Evolutionary conservation across 2,797 vertebrate genomes (phyloP), one percentile per base, ranked within the genome.

Genomic region (Chelonia mydas): DNA sequence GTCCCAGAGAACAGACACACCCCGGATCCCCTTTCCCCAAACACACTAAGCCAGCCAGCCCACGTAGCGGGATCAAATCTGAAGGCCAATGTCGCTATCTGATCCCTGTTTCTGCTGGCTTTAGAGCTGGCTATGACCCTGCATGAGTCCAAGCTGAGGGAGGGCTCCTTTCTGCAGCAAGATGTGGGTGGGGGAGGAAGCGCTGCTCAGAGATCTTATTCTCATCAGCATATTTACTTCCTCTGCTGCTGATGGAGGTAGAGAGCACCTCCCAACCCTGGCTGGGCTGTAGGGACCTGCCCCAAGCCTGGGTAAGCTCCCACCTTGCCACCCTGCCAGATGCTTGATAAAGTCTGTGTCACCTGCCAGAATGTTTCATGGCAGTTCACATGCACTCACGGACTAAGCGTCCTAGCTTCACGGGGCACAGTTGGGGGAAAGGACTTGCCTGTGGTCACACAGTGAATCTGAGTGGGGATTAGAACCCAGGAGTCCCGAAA

Each of bases 91-190:
- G 19, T 72, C 5, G n/a, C 37, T 41, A 41, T 72, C n/a, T 23
- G n/a, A 72, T 41, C 8, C n/a, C 65, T 72, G 65, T 37, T 41
- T 41, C 19, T 41, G 10, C n/a, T 72, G 55, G 10, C 11, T 57
- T 57, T 57, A 57, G 55, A 57, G 27, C 11, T 57, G 65, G 19
- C n/a, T 72, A 19, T 72, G 65, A 41, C 19, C n/a, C 19, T 72
- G 65, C 17, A 11, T 72, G n/a, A 23, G n/a, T 41, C 37, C 5
- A 41, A 37, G n/a, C 19, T 5, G 37, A 72, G 19, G 65, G 5
- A 23, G n/a, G 9, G n/a, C 5, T 41, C 5, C 19, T 37, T 37
- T 37, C 19, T 21, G 19, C 3, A 1, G 10, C 19, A 21, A 5
- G 65, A n/a, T 21, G n/a, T 21, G 65, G n/a, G 65, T 9, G 21